phyloP scores from a whole-genome alignment of 2,113 vertebrate genomes.

The Apodemus speciosus region DNA sequence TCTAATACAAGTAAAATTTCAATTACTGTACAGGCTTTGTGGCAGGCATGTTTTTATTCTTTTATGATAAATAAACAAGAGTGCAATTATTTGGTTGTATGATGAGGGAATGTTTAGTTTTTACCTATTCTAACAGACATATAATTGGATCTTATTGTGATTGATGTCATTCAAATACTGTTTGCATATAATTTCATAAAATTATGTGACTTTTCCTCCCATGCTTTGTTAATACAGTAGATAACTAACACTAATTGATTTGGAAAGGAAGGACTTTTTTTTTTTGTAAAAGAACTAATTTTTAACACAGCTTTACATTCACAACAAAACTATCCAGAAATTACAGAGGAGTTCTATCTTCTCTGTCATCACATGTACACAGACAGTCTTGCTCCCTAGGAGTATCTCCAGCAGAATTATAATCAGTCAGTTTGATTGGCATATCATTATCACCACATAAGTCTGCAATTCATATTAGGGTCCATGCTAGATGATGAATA shows the following conservation, averaged over 20 bases:
- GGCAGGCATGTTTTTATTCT: conserved; percentile 10
- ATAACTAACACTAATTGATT: neutral
- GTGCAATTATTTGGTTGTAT: neutral
- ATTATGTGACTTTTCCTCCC: neutral
- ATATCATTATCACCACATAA: neutral
- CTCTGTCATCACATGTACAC: neutral
- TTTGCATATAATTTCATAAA: conserved; percentile 9
- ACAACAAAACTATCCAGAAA: neutral
- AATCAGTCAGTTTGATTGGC: neutral
- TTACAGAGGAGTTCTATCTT: neutral
- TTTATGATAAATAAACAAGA: neutral
- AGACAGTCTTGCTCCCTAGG: neutral
- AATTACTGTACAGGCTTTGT: neutral
- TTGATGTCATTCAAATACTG: neutral
- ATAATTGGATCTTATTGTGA: neutral
- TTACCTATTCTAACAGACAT: neutral
- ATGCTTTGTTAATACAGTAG: neutral
- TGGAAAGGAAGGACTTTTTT: neutral
- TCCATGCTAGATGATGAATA: neutral
- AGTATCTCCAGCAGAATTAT: neutral
- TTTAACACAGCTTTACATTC: neutral
- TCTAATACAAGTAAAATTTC: conserved; percentile 6
- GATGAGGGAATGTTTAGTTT: neutral
- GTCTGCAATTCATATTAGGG: neutral
- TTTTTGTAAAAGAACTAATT: neutral